Base-by-base conservation (phyloP, 2,888 invertebrate genomes). In the Endotricha flammealis region DNA sequence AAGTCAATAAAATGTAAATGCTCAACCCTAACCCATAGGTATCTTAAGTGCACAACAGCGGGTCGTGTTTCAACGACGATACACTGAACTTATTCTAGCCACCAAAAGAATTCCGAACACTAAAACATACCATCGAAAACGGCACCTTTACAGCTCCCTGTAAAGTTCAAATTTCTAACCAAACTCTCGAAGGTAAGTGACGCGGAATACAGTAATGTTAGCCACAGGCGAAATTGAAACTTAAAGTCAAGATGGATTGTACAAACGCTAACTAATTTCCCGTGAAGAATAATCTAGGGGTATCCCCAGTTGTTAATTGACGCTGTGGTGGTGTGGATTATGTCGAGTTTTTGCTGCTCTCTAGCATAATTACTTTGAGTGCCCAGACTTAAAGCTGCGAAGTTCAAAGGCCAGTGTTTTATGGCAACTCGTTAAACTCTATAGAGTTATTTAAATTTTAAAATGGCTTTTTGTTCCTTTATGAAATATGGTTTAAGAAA, bases 221-320 rank as follows among this genome's bases (percentile, higher is more conserved):
- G 50, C 44, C 43, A 53, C 61, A 68, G 57, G 62, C 59, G 58
- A 73, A 64, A 66, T 64, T 66, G 57, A 50, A 47, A 63, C 61
- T 58, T 57, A 48, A 52, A 57, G 57, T 44, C 44, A 41, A 44
- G 50, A 56, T 44, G 46, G 46, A 49, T 46, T 41, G 51, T 50
- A 62, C 53, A 64, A 58, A 57, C 64, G 63, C 54, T 61, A 60
- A 57, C 74, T 70, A 69, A 70, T 70, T 71, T 76, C 66, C 72
- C 63, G 60, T 67, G 65, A 49, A 64, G 59, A 58, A 59, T 66
- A 60, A 59, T 41, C 49, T 46, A 27, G 25, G 30, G 35, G 42
- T 52, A 48, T 56, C 53, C 50, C 46, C 49, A 51, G 53, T 49
- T 61, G 64, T 64, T 73, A 72, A 76, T 75, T 73, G 71, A 68